These are phyloP conservation scores for Bombus huntii DNA, from an alignment of 1,140 invertebrate genomes.

Conservation along the genomic window DNA sequence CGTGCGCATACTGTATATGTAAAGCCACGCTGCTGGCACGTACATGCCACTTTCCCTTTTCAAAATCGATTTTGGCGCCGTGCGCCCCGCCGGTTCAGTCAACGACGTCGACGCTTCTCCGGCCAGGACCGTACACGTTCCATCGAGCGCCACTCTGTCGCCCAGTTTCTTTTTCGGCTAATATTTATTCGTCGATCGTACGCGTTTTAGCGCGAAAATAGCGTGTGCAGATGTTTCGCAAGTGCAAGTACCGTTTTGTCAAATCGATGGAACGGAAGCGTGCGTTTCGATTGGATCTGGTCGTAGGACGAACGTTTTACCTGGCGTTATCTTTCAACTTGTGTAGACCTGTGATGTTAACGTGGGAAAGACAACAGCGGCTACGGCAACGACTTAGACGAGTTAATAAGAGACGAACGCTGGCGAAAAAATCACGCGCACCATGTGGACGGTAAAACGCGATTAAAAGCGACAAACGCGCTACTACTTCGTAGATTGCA, in stretches of 20 bases:
- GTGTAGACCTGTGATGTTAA: rapidly evolving
- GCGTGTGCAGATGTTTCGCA: rapidly evolving
- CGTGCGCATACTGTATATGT: slow-evolving; percentile 37
- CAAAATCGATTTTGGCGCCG: slow-evolving; percentile 78
- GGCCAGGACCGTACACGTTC: slow-evolving; percentile 53
- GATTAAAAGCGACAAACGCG: not conserved
- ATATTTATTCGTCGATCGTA: no score
- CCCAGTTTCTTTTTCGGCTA: rapidly evolving
- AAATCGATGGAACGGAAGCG: no score
- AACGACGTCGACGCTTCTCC: slow-evolving; percentile 61
- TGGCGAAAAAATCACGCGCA: not conserved
- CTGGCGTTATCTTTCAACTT: no score
- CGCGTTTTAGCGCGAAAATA: not conserved
- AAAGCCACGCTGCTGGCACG: slow-evolving; percentile 52
- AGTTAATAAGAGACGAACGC: no score
- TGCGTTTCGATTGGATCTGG: no score
- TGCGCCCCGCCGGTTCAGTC: slow-evolving; percentile 55
- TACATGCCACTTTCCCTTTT: slow-evolving; percentile 77
- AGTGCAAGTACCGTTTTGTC: no score
- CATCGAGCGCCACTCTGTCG: not conserved
- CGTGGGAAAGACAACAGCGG: no score
- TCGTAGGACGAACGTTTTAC: no score
- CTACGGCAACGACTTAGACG: no score
- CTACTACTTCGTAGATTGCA: not conserved
- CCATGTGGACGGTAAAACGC: not conserved